Conservation (phyloP, 2,113 vertebrate species). For the Triplophysa tibetana region DNA sequence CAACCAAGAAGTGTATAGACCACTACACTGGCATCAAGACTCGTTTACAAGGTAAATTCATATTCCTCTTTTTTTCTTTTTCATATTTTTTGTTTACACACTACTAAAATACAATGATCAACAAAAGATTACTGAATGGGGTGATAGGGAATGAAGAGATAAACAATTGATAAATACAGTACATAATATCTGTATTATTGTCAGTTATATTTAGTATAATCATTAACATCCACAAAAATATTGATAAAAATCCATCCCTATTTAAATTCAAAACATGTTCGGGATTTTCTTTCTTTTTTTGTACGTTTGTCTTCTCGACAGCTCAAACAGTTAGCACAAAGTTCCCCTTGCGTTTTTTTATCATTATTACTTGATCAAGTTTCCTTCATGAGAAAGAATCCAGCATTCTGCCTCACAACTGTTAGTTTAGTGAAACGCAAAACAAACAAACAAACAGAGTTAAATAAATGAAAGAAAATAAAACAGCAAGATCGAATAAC, state of each 20-base stretch:
- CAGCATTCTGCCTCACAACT: constrained; percentile 80
- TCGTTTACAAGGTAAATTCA: constrained; percentile 78
- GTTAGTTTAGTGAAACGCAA: constrained; percentile 77
- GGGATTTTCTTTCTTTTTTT: constrained; percentile 66
- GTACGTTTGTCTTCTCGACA: constrained; percentile 53
- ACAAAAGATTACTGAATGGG: constrained; percentile 80
- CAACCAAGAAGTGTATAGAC: constrained; percentile 65
- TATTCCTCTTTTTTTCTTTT: constrained; percentile 76
- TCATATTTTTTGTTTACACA: constrained; percentile 78
- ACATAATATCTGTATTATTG: constrained; percentile 70
- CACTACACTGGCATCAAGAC: constrained; percentile 89
- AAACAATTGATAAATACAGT: constrained; percentile 78
- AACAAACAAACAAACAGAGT: constrained; percentile 44
- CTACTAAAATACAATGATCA: constrained; percentile 86
- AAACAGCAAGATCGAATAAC: constrained; percentile 62
- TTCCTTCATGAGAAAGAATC: constrained; percentile 77
- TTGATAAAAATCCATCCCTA: constrained; percentile 75
- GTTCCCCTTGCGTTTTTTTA: constrained; percentile 55
- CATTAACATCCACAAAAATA: constrained; percentile 81
- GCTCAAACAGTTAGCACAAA: constrained; percentile 70
- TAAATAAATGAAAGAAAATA: constrained; percentile 46
- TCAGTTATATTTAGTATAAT: constrained; percentile 64
- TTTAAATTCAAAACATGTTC: constrained; percentile 61
- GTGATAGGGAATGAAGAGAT: constrained; percentile 78
- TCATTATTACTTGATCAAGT: constrained; percentile 75